Conservation (phyloP, 1,140 invertebrate genomes). For the Drosophila kurseongensis region DNA sequence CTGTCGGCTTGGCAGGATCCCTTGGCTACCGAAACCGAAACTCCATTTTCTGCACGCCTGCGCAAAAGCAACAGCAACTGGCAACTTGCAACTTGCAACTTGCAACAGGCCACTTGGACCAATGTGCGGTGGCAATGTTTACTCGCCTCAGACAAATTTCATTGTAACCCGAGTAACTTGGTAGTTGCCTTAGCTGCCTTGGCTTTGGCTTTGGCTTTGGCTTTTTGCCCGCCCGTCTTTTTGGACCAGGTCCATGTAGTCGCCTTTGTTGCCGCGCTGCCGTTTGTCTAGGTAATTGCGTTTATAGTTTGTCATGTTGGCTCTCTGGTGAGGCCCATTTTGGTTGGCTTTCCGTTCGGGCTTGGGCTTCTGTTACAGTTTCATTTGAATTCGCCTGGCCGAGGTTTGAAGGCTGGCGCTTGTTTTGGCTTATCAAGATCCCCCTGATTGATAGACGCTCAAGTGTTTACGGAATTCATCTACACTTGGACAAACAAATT, state of each 20-base stretch:
- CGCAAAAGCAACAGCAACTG: slow-evolving; percentile 19
- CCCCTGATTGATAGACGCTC: slow-evolving; percentile 36
- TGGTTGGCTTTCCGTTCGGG: slow-evolving; percentile 1
- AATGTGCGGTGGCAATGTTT: slow-evolving; percentile 72
- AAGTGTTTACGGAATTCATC: neutral
- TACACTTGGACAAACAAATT: neutral
- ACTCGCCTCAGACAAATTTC: slow-evolving; percentile 82
- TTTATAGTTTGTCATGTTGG: slow-evolving; percentile 72
- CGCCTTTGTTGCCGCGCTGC: slow-evolving; percentile 63
- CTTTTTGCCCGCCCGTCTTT: slow-evolving; percentile 5
- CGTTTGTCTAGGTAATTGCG: slow-evolving; percentile 76
- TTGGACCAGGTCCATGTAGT: slow-evolving; percentile 41
- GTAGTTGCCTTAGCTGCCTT: slow-evolving; percentile 50
- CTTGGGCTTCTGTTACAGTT: slow-evolving; percentile 58
- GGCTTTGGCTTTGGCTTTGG: slow-evolving; percentile 22
- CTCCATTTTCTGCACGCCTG: slow-evolving; percentile 74
- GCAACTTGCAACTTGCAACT: slow-evolving; percentile 10
- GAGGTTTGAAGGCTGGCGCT: slow-evolving; percentile 55
- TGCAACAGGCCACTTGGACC: slow-evolving; percentile 17
- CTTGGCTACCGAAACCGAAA: slow-evolving; percentile 58
- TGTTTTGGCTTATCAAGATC: slow-evolving; percentile 68
- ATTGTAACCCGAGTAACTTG: slow-evolving; percentile 84
- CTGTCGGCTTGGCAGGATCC: slow-evolving; percentile 44
- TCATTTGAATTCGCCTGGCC: slow-evolving; percentile 3
- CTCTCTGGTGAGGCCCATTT: slow-evolving; percentile 16